Evolutionary conservation across 2,888 invertebrate genomes (phyloP), one percentile per base, ranked within the genome.

Genomic region (Tachina lurida): DNA sequence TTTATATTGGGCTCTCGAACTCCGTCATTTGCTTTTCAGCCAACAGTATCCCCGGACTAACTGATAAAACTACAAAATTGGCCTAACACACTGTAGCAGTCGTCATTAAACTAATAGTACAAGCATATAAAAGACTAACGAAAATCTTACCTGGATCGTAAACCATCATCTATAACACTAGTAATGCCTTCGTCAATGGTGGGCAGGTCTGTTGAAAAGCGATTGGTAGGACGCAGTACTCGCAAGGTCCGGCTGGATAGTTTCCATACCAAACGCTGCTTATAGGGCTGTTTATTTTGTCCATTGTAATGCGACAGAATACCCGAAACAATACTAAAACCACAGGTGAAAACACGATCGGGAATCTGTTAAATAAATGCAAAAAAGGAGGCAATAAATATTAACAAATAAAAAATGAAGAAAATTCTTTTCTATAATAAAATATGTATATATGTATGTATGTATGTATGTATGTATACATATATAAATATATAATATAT

Each of bases 211-310:
- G 95, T 95, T 41, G 95, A 95, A 81, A 96, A 94, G 81, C 95
- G 95, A 91, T 96, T 96, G 60, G 96, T 96, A 19, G 96, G 96
- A 56, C 96, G 95, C 77, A 96, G 93, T 87, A 96, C 94, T 91
- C 96, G 94, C 82, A 91, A 76, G 54, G 96, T 96, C 74, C 96
- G 94, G 86, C 95, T 95, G 12, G 96, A 96, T 80, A 97, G 94
- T 83, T 95, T 94, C 97, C 97, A 97, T 87, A 96, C 95, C 87
- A 97, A 94, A 74, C 96, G 94, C 93, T 97, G 96, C 9, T 95
- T 94, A 90, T 95, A 95, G 43, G 94, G 94, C 87, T 95, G 94
- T 93, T 96, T 94, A 91, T 95, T 93, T 93, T 95, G 93, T 70
- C 95, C 95, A 91, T 96, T 96, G 93, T 97, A 97, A 85, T 95